Evolutionary conservation across 2,888 invertebrate genomes (phyloP), one percentile per base, ranked within the genome.

Genomic region (Heliconius aoede): DNA sequence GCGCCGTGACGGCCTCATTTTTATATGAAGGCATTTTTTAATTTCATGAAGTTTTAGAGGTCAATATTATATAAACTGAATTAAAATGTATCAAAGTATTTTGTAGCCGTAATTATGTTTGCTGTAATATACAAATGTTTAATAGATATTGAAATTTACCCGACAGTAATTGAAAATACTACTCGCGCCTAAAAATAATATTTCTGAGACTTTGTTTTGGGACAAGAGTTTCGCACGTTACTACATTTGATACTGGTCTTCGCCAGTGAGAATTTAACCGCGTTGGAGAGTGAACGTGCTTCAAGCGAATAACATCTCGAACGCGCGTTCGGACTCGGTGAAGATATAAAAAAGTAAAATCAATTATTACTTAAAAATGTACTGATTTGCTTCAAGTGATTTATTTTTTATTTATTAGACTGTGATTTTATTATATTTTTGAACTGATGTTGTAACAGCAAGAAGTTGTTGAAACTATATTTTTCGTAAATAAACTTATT

Each of bases 241-340:
- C 76, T 73, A 73, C 58, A 73, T 73, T 77, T 76, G 69, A 73
- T 78, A 80, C 68, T 74, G 76, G 78, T 78, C 68, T 74, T 15
- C 58, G 74, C 65, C 73, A 93, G 93, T 93, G 83, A 86, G 86
- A 85, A 82, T 82, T 81, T 81, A 85, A 81, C 85, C 89, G 89
- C 86, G 86, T 80, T 76, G 84, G 80, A 81, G 81, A 85, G 85
- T 84, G 85, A 86, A 88, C 91, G 92, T 85, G 82, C 73, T 81
- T 81, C 79, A 81, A 80, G 79, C 74, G 68, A 79, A 71, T 78
- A 73, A 1, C 28, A 78, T 32, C 72, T 78, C 81, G 80, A 80
- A 79, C 81, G 84, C 88, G 88, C 89, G 90, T 85, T 85, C 82
- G 80, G 81, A 84, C 83, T 85, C 89, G 86, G 83, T 77, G 72